Conservation (phyloP, 2,113 vertebrate species). For the Amphilophus citrinellus region DNA sequence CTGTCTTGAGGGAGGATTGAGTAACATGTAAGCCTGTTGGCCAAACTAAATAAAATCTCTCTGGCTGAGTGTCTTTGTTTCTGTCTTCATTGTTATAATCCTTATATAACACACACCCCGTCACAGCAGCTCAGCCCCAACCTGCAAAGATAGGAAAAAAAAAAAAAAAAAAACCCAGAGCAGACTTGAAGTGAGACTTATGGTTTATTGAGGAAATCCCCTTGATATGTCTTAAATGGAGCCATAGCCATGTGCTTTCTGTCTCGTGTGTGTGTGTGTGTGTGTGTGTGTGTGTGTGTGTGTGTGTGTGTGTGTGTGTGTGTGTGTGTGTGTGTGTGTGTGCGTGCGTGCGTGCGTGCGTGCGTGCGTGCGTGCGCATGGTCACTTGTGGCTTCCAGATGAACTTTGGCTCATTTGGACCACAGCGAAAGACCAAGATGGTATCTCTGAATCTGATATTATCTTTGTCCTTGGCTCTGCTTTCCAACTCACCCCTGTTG, state of each 20-base stretch:
- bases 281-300: too few relatives aligned
- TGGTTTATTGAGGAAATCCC: conserved; percentile 51
- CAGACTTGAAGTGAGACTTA: conserved; percentile 40
- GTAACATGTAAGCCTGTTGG: conserved; percentile 44
- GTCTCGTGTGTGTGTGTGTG: conserved; percentile 23
- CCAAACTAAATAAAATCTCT: conserved; percentile 46
- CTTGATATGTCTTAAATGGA: conserved; percentile 50
- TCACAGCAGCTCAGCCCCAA: conserved; percentile 50
- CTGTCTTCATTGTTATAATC: conserved; percentile 37
- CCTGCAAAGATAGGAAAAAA: conserved; percentile 38
- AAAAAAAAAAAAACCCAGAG: not conserved
- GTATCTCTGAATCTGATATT: conserved; percentile 54
- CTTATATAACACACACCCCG: conserved; percentile 56
- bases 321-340: too few relatives aligned
- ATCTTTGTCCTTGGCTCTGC: conserved; percentile 38
- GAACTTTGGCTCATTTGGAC: conserved; percentile 30
- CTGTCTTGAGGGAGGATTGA: conserved; percentile 55
- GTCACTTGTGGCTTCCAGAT: conserved; percentile 52
- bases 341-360: too few relatives aligned
- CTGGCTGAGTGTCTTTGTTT: conserved; percentile 29
- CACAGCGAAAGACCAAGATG: conserved; percentile 17
- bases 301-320: too few relatives aligned
- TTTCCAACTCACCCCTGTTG: conserved; percentile 25
- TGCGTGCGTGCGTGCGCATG: too few relatives aligned
- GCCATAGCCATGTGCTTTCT: conserved; percentile 32